A percentile compares a stretch with the other conserved stretches of the same genome.
phyloP scores from a whole-genome alignment of 2,797 vertebrate species.

The Acridotheres tristis region DNA sequence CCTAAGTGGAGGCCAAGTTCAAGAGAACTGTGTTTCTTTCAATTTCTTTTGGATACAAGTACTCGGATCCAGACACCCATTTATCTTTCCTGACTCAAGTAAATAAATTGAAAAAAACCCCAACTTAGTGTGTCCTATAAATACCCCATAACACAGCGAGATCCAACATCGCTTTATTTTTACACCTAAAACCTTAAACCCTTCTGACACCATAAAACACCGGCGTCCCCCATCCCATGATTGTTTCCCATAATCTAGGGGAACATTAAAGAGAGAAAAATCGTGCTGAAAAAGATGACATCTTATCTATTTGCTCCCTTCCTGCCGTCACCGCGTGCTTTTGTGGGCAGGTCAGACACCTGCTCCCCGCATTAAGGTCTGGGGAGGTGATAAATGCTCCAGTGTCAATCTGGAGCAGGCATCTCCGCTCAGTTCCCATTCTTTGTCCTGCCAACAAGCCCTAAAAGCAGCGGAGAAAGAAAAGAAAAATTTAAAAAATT shows the following conservation, averaged over 20 bases:
- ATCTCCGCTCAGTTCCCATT: not conserved
- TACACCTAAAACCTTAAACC: conserved; percentile 44
- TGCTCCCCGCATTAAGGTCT: conserved; percentile 22
- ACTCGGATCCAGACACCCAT: not conserved
- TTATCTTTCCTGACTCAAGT: conserved; percentile 38
- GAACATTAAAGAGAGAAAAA: conserved; percentile 58
- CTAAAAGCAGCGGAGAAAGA: not conserved
- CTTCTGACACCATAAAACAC: conserved; percentile 55
- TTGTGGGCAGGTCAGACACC: conserved; percentile 60
- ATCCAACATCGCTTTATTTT: not conserved
- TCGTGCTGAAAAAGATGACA: conserved; percentile 41
- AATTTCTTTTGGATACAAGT: conserved; percentile 15
- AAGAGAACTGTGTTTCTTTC: not conserved
- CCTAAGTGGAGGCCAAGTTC: conserved; percentile 16
- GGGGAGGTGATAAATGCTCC: conserved; percentile 28
- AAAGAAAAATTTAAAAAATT: not conserved
- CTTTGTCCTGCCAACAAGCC: conserved; percentile 21
- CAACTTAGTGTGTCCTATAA: conserved; percentile 6
- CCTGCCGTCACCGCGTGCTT: not conserved
- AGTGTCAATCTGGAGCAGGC: not conserved
- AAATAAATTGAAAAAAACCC: not conserved
- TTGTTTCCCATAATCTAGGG: conserved; percentile 36
- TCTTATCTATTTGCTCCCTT: conserved; percentile 38
- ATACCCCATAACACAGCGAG: not conserved
- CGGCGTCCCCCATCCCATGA: not conserved